These are phyloP conservation scores for Nannoperca australis DNA, from an alignment of 2,797 vertebrate genomes.

Conservation along the genomic window DNA sequence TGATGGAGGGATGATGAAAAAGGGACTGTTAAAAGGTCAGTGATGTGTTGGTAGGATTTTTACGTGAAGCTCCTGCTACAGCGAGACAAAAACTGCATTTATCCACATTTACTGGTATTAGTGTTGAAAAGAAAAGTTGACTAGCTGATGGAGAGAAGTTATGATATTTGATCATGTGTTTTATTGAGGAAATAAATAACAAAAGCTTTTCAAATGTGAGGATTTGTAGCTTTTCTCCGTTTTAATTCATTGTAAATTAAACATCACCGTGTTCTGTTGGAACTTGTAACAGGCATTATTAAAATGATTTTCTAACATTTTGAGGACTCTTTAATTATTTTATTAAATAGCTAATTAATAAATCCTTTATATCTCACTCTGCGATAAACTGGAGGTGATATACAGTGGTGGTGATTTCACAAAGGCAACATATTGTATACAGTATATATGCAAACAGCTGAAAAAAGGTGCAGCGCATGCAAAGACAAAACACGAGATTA, in stretches of 20 bases:
- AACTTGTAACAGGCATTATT: background rate
- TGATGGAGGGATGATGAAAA: background rate
- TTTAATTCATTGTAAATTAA: background rate
- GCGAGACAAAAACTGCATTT: background rate
- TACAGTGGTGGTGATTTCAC: background rate
- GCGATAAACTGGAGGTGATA: background rate
- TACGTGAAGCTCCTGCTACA: background rate
- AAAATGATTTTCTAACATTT: background rate
- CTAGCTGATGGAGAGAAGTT: background rate
- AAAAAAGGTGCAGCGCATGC: background rate
- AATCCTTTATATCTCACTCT: background rate
- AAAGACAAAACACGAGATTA: slow-evolving; percentile 47
- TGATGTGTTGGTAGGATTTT: background rate
- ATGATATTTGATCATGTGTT: background rate
- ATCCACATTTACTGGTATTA: too few species aligned
- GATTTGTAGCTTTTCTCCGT: background rate
- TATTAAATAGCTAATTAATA: too few species aligned
- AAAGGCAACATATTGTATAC: too few species aligned
- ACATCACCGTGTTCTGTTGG: background rate
- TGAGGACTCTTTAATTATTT: too few species aligned
- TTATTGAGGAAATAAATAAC: background rate
- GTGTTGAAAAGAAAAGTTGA: too few species aligned
- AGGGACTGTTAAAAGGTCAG: background rate
- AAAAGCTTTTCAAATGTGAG: background rate
- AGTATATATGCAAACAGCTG: background rate